Conservation (phyloP, 1,140 invertebrate species). For the Eupeodes corollae region DNA sequence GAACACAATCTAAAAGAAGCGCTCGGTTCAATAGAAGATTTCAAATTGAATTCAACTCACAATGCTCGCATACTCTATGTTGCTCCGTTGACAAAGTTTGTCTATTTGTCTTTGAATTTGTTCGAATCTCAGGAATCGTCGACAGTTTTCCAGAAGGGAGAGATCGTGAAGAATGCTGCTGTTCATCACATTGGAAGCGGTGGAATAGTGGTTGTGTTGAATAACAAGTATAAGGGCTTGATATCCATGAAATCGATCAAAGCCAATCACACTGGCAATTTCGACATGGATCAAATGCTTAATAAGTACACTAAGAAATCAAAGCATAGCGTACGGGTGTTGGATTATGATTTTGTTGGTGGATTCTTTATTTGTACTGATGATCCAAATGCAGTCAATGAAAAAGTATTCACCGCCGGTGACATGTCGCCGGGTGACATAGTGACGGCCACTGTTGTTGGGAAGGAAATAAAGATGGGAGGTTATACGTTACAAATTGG, state of each 20-base stretch:
- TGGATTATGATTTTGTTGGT: constrained; percentile 46
- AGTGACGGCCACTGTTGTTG: constrained; percentile 38
- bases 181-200: constrained; percentile 38
- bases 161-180: constrained; percentile 41
- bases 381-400: constrained; percentile 41
- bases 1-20: constrained; percentile 36
- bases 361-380: constrained; percentile 47
- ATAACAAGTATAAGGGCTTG: constrained; percentile 42
- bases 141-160: constrained; percentile 37
- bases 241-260: constrained; percentile 41
- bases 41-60: constrained; percentile 37
- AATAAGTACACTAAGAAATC: constrained; percentile 40
- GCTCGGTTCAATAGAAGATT: constrained; percentile 20
- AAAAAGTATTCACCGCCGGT: constrained; percentile 38
- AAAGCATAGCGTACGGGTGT: constrained; percentile 44
- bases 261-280: constrained; percentile 37
- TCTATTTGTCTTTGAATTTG: constrained; percentile 42
- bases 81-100: constrained; percentile 54
- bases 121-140: constrained; percentile 7
- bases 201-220: constrained; percentile 45
- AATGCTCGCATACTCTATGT: constrained; percentile 51
- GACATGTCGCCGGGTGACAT: constrained; percentile 43
- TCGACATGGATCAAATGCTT: constrained; percentile 34
- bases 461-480: constrained; percentile 28
- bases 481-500: constrained; percentile 25